Conservation (phyloP, 1,140 invertebrate genomes). For the Musca domestica region DNA sequence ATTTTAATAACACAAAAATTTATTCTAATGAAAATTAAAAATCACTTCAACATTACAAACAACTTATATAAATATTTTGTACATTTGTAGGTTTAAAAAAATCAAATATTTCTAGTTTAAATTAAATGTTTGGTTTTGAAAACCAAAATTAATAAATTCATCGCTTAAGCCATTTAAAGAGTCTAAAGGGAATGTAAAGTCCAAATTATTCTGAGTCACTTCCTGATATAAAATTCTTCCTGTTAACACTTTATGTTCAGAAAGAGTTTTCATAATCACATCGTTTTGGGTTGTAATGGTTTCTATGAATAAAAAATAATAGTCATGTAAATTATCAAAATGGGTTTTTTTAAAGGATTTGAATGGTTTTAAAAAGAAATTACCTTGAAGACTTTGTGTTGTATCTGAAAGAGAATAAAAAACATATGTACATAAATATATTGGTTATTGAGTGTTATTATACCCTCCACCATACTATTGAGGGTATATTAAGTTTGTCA, state of each 20-base stretch:
- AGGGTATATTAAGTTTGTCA: too few relatives aligned
- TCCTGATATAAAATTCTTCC: not conserved
- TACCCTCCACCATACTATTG: too few relatives aligned
- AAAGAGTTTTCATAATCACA: not conserved
- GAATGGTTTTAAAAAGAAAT: not conserved
- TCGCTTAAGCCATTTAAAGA: not conserved
- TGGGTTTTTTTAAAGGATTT: not conserved
- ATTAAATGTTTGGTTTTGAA: not conserved
- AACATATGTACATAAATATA: not conserved
- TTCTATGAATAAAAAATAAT: conserved; percentile 3
- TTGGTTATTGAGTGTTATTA: not conserved
- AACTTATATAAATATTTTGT: too few relatives aligned
- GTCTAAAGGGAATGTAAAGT: not conserved
- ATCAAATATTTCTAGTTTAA: not conserved
- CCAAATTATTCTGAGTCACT: not conserved
- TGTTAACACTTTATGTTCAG: not conserved
- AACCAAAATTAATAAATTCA: not conserved
- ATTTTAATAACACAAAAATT: too few relatives aligned
- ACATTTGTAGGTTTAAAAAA: not conserved
- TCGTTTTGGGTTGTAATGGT: not conserved
- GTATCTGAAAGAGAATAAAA: not conserved
- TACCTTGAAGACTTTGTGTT: not conserved
- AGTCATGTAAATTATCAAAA: too few relatives aligned
- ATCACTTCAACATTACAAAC: too few relatives aligned
- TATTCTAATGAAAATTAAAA: too few relatives aligned